Percentiles rank a stretch among this genome's conserved stretches.
Evolutionary conservation across 2,888 invertebrate genomes (phyloP).

Genomic region (Hemaris fuciformis): DNA sequence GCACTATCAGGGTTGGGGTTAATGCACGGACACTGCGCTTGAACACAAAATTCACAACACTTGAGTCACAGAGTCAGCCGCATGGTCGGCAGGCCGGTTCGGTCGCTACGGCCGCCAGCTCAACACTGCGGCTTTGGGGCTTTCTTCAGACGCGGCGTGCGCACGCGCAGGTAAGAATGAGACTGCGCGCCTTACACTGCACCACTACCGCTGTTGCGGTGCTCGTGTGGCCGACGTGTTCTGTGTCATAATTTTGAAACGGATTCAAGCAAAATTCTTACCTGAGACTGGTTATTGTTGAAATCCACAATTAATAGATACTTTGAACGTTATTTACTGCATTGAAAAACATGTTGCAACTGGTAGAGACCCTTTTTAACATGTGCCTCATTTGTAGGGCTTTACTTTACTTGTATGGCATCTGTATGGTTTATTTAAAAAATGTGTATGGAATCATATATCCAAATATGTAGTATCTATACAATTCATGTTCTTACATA

Average conservation of each 20-base stretch:
- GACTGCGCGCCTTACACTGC: constrained; percentile 52
- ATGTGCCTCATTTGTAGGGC: neutral
- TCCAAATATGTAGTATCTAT: too few relatives aligned
- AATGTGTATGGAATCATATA: too few relatives aligned
- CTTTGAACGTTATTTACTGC: neutral
- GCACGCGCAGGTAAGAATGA: constrained; percentile 70
- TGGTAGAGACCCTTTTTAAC: neutral
- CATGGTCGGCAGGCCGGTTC: constrained; percentile 74
- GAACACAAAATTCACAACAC: constrained; percentile 74
- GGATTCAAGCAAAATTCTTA: constrained; percentile 15
- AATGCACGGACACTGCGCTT: constrained; percentile 75
- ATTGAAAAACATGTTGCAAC: neutral
- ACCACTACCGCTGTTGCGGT: constrained; percentile 39
- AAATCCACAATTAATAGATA: neutral
- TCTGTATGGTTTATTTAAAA: too few relatives aligned
- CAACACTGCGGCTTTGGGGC: constrained; percentile 77
- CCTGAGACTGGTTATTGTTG: constrained; percentile 12
- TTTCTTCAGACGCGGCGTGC: constrained; percentile 70
- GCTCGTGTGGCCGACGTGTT: constrained; percentile 31
- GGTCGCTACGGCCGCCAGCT: constrained; percentile 74
- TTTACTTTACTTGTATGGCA: neutral
- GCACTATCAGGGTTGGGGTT: constrained; percentile 78
- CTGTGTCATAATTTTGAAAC: constrained; percentile 16
- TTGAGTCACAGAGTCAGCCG: constrained; percentile 68
- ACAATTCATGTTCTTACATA: too few relatives aligned